Percentiles rank a stretch among this genome's conserved stretches.
These are phyloP conservation scores for Aethina tumida DNA, from an alignment of 1,140 invertebrate species.

Conservation along the genomic window DNA sequence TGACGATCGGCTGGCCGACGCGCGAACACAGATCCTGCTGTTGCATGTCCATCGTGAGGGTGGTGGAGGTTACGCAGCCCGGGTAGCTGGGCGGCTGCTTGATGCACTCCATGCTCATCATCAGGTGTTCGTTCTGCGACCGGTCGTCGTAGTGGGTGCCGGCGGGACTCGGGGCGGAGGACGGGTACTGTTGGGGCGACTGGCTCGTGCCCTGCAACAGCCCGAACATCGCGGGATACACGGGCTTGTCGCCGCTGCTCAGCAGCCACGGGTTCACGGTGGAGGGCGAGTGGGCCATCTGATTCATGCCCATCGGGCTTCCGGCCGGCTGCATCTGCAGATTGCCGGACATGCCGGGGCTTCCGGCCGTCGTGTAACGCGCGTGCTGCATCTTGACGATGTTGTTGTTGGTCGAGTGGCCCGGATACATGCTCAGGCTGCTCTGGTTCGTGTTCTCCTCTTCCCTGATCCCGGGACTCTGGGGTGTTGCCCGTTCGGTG, in stretches of 20 bases:
- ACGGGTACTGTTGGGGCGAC: slow-evolving; percentile 36
- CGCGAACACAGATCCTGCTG: slow-evolving; percentile 36
- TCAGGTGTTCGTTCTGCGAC: slow-evolving; percentile 47
- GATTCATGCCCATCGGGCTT: slow-evolving; percentile 27
- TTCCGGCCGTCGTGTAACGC: slow-evolving; percentile 29
- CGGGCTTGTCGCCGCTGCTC: slow-evolving; percentile 42
- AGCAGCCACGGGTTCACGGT: slow-evolving; percentile 39
- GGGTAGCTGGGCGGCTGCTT: slow-evolving; percentile 42
- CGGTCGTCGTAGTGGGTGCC: slow-evolving; percentile 42
- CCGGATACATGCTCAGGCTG: slow-evolving; percentile 53
- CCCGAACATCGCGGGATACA: slow-evolving; percentile 44
- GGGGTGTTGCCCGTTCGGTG: slow-evolving; percentile 38
- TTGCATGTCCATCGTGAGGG: slow-evolving; percentile 33
- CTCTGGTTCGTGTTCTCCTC: slow-evolving; percentile 62
- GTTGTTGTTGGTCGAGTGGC: slow-evolving; percentile 39
- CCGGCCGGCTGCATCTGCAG: slow-evolving; percentile 24
- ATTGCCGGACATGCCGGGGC: slow-evolving; percentile 25
- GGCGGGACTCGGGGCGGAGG: slow-evolving; percentile 47
- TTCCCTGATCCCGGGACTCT: slow-evolving; percentile 48
- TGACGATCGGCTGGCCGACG: slow-evolving; percentile 33
- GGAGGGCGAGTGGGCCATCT: slow-evolving; percentile 32
- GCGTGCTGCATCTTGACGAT: slow-evolving; percentile 34
- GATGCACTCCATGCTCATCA: slow-evolving; percentile 49
- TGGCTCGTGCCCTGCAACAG: slow-evolving; percentile 37
- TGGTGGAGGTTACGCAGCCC: slow-evolving; percentile 31